Percentiles rank a stretch among this genome's conserved stretches.
phyloP scores from a whole-genome alignment of 2,888 invertebrate species.

The Laothoe populi region DNA sequence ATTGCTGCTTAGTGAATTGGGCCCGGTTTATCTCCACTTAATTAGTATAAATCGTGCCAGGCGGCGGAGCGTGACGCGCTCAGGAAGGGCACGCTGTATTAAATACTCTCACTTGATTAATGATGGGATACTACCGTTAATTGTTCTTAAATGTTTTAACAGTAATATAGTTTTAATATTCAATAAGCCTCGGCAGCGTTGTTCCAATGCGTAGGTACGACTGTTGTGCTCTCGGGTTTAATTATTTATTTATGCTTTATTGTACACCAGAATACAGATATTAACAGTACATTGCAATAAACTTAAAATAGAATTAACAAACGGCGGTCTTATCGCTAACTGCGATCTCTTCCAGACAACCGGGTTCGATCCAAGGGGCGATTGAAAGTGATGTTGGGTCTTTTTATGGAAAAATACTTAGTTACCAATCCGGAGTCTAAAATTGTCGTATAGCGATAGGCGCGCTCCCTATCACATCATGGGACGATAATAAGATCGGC shows the following conservation, averaged over 20 bases:
- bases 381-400: no score
- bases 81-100: conserved; percentile 4
- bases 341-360: no score
- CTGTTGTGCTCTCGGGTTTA: neutral
- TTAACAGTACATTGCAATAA: no score
- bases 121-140: neutral
- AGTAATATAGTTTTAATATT: no score
- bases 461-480: neutral
- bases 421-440: neutral
- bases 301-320: no score
- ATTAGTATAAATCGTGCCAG: conserved; percentile 22
- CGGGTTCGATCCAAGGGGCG: no score
- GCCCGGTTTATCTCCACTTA: conserved; percentile 14
- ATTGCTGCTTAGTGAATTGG: neutral
- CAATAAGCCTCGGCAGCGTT: neutral
- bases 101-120: conserved; percentile 15
- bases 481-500: neutral
- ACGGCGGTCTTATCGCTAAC: no score
- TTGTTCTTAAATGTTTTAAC: neutral
- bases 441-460: neutral
- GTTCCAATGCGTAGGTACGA: neutral
- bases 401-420: neutral
- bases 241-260: no score
- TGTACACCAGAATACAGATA: no score
- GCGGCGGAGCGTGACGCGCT: conserved; percentile 15